Percentiles rank a stretch among this genome's conserved stretches.
phyloP scores from a whole-genome alignment of 2,113 vertebrate species.

The Tupaia chinensis region DNA sequence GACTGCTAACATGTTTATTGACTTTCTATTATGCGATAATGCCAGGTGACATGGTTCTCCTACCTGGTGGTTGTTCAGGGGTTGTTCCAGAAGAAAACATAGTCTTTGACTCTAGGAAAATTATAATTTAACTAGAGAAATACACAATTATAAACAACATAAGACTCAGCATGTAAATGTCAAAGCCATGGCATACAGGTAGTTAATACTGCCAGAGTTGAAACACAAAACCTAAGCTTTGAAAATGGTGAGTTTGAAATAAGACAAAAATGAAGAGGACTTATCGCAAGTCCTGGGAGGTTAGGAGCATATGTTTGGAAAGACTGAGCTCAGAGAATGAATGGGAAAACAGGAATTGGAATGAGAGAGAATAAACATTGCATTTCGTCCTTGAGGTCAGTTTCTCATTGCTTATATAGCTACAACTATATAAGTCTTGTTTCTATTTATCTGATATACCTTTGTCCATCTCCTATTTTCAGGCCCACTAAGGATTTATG shows the following conservation, averaged over 20 bases:
- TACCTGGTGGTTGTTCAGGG: not conserved
- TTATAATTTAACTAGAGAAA: conserved; percentile 7
- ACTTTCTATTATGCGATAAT: not conserved
- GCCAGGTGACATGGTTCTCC: not conserved
- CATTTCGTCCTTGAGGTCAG: not conserved
- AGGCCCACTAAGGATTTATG: not conserved
- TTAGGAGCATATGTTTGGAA: not conserved
- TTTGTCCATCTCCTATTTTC: not conserved
- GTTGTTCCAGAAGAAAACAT: not conserved
- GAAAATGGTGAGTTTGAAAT: not conserved
- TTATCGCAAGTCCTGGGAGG: not conserved
- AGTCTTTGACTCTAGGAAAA: not conserved
- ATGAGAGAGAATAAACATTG: not conserved
- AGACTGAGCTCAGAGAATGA: not conserved
- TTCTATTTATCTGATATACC: not conserved
- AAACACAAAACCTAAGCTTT: not conserved
- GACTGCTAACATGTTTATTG: not conserved
- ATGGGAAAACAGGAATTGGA: not conserved
- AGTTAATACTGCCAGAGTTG: not conserved
- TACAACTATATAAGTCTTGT: not conserved
- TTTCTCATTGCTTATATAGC: not conserved
- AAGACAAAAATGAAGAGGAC: not conserved
- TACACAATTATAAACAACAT: not conserved
- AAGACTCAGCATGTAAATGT: not conserved
- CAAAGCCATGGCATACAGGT: not conserved